Percentiles rank a stretch among this genome's conserved stretches.
phyloP scores from a whole-genome alignment of 2,113 vertebrate genomes.

The Syngnathus scovelli region DNA sequence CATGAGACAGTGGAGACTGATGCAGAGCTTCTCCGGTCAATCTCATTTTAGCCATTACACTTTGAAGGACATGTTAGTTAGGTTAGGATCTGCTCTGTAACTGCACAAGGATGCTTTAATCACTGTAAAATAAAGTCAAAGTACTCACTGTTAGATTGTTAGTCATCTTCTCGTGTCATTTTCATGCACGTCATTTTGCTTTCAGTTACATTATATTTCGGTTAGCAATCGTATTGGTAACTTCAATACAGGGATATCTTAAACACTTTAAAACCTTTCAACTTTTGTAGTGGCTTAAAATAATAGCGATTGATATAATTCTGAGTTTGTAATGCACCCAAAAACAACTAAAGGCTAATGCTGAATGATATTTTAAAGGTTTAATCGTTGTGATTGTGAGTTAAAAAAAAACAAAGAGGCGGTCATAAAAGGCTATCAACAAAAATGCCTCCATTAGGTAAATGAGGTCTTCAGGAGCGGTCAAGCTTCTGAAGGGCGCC shows the following conservation, averaged over 20 bases:
- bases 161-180: too few relatives aligned
- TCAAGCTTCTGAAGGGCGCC: slow-evolving; percentile 30
- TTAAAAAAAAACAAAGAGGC: neutral
- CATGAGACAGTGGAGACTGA: neutral
- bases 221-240: too few relatives aligned
- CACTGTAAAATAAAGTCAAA: neutral
- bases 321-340: neutral
- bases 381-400: neutral
- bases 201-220: too few relatives aligned
- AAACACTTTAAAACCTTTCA: neutral
- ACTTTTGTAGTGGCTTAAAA: neutral
- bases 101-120: neutral
- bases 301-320: neutral
- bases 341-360: neutral
- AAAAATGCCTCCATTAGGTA: slow-evolving; percentile 13
- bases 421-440: neutral
- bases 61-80: neutral
- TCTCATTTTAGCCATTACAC: neutral
- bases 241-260: too few relatives aligned
- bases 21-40: neutral
- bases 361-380: neutral
- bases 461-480: slow-evolving; percentile 33
- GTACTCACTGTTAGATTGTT: neutral
- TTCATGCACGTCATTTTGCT: too few relatives aligned
- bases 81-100: neutral